A percentile compares a stretch with the other conserved stretches of the same genome.
These are phyloP conservation scores for Contarinia nasturtii DNA, from an alignment of 1,140 invertebrate genomes.

Conservation along the genomic window DNA sequence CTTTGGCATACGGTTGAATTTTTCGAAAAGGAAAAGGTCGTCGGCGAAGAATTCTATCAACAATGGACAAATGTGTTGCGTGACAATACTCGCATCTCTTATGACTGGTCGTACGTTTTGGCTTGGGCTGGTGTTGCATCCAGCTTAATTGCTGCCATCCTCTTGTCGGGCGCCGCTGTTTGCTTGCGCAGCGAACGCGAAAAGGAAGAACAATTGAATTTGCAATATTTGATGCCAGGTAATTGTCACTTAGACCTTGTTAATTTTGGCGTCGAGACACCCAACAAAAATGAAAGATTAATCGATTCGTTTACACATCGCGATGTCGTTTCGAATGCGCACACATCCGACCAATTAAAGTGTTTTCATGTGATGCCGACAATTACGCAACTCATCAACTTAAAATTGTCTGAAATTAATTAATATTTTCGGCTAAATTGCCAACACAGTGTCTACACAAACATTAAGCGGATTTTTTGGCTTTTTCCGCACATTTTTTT, in stretches of 20 bases:
- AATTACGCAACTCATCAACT: not conserved
- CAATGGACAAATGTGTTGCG: constrained; percentile 82
- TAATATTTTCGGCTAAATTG: too few species aligned
- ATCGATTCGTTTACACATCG: not conserved
- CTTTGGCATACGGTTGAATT: constrained; percentile 91
- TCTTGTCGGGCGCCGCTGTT: constrained; percentile 80
- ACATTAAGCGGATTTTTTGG: too few species aligned
- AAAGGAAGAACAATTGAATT: constrained; percentile 84
- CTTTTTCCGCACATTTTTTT: too few species aligned
- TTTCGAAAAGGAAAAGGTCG: constrained; percentile 83
- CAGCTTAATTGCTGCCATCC: constrained; percentile 68
- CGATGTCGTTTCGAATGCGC: not conserved
- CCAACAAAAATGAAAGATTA: not conserved
- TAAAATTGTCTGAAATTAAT: not conserved
- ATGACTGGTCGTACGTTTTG: constrained; percentile 90
- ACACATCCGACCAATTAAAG: not conserved
- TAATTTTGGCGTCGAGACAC: not conserved
- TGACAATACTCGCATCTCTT: constrained; percentile 66
- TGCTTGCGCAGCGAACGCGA: constrained; percentile 81
- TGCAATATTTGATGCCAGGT: constrained; percentile 96
- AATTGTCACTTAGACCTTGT: constrained; percentile 1
- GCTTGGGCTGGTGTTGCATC: constrained; percentile 86
- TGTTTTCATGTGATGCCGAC: not conserved
- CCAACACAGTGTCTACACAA: too few species aligned
- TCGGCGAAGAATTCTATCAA: constrained; percentile 75